phyloP scores from a whole-genome alignment of 1,140 invertebrate species.

The Trichoplusia ni region DNA sequence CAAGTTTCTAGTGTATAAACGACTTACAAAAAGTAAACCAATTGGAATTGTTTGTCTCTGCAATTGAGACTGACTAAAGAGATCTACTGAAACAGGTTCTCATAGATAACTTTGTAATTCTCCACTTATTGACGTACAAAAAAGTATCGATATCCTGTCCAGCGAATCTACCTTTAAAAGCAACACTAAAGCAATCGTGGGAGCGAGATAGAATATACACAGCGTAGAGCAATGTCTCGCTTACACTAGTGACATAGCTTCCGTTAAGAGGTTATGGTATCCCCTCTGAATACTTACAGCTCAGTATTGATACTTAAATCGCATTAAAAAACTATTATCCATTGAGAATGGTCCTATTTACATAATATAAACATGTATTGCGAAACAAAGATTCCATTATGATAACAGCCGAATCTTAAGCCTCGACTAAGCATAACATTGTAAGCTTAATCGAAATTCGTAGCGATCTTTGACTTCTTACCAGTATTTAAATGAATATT shows the following conservation, averaged over 20 bases:
- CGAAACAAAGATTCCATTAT: slow-evolving; percentile 56
- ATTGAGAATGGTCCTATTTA: slow-evolving; percentile 54
- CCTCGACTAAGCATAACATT: neutral
- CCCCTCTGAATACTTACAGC: no score
- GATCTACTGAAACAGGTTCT: neutral
- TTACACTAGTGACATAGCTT: no score
- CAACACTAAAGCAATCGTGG: no score
- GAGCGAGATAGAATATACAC: no score
- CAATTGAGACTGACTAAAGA: neutral
- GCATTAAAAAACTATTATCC: slow-evolving; percentile 51
- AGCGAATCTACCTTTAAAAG: neutral
- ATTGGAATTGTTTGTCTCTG: slow-evolving; percentile 1
- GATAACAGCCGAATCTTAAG: slow-evolving; percentile 44
- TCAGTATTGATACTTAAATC: slow-evolving; percentile 30
- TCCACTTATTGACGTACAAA: neutral
- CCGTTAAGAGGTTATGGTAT: no score
- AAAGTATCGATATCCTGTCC: slow-evolving; percentile 4
- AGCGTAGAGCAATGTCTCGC: no score
- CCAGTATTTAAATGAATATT: neutral
- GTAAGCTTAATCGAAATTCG: neutral
- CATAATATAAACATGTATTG: no score
- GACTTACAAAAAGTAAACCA: neutral
- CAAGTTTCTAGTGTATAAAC: no score
- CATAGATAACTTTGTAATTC: slow-evolving; percentile 3
- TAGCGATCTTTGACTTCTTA: neutral